Conservation (phyloP, 2,113 vertebrate species). For the Elaphurus davidianus region DNA sequence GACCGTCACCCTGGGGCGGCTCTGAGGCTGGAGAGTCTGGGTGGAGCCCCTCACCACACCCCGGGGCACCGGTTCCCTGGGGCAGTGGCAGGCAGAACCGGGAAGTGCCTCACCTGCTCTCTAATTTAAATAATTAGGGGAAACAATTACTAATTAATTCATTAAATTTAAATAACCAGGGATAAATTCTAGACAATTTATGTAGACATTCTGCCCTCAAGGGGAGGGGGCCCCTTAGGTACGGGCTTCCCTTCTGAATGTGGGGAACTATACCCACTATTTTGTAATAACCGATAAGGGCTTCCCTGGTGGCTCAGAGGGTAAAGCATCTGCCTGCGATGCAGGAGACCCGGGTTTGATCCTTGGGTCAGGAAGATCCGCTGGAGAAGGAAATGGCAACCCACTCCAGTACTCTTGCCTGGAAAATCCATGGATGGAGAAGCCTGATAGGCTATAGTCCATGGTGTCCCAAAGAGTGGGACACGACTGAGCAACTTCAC, state of each 20-base stretch:
- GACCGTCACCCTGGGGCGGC: not conserved
- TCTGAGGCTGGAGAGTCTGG: not conserved
- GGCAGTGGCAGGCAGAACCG: fast-evolving
- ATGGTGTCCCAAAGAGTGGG: too few relatives aligned
- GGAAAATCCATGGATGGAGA: too few relatives aligned
- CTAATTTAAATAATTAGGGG: not conserved
- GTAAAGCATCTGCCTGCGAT: too few relatives aligned
- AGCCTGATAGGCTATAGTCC: too few relatives aligned
- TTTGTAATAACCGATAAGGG: not conserved
- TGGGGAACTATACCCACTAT: not conserved
- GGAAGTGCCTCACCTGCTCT: not conserved
- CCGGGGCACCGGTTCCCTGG: not conserved
- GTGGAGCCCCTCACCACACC: not conserved
- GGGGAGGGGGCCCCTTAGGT: not conserved
- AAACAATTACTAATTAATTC: not conserved
- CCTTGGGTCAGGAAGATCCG: too few relatives aligned
- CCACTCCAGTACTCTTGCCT: too few relatives aligned
- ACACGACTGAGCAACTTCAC: too few relatives aligned
- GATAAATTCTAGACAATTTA: not conserved
- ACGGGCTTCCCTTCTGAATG: fast-evolving
- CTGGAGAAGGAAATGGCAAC: too few relatives aligned
- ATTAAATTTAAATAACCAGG: not conserved
- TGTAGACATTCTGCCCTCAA: not conserved
- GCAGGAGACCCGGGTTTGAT: too few relatives aligned
- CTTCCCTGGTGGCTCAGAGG: too few relatives aligned